Percentiles rank a stretch among this genome's conserved stretches.
These are phyloP conservation scores for Acleris literana DNA, from an alignment of 2,888 invertebrate species.

Conservation along the genomic window DNA sequence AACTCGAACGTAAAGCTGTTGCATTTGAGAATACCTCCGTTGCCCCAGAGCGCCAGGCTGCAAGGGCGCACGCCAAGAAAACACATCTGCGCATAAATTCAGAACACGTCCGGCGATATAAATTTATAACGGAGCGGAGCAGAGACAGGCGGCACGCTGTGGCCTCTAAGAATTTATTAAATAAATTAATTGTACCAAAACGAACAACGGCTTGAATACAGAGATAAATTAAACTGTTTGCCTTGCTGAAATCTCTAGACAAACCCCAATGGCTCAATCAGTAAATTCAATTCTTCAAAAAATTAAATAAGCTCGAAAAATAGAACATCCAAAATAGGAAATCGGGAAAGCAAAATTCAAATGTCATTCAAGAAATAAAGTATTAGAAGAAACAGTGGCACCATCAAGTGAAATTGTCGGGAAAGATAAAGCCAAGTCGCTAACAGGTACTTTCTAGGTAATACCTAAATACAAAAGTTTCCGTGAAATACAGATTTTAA, in stretches of 20 bases:
- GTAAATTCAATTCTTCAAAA: slow-evolving; percentile 20
- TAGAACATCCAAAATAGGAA: neutral
- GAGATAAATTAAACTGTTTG: slow-evolving; percentile 48
- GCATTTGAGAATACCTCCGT: too few relatives aligned
- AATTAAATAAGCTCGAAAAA: neutral
- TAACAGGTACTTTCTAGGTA: slow-evolving; percentile 28
- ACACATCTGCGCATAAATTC: slow-evolving; percentile 74
- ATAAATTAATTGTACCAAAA: slow-evolving; percentile 78
- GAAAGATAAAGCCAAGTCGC: slow-evolving; percentile 27
- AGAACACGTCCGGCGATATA: slow-evolving; percentile 75
- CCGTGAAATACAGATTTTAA: slow-evolving; percentile 44
- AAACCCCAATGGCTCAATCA: slow-evolving; percentile 28
- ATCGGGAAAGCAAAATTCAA: neutral
- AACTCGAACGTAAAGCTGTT: too few relatives aligned
- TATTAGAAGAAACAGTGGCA: neutral
- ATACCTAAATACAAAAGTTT: slow-evolving; percentile 41
- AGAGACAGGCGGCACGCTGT: slow-evolving; percentile 69
- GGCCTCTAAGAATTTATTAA: slow-evolving; percentile 74
- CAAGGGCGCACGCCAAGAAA: slow-evolving; percentile 66
- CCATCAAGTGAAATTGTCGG: slow-evolving; percentile 24
- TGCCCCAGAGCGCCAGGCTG: slow-evolving; percentile 47
- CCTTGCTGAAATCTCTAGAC: slow-evolving; percentile 42
- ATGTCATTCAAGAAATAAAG: neutral
- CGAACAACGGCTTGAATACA: slow-evolving; percentile 67
- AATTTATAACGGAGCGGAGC: slow-evolving; percentile 76